Conservation (phyloP, 1,140 invertebrate species). For the honey bee (Apis mellifera) region DNA sequence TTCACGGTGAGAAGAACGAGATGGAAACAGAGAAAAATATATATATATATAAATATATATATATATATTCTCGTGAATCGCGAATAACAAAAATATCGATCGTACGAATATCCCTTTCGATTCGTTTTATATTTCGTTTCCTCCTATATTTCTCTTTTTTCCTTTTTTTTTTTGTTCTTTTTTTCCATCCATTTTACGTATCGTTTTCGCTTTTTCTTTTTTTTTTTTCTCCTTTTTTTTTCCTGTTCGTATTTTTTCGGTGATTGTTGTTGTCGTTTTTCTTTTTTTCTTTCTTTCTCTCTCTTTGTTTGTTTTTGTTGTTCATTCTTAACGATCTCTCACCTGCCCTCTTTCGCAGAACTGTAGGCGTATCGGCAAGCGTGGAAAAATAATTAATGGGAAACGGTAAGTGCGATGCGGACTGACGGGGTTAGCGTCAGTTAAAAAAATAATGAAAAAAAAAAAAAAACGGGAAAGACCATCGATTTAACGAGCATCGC, state of each 20-base stretch:
- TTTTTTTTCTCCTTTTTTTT: neutral
- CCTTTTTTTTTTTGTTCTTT: neutral
- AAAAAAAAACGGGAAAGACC: neutral
- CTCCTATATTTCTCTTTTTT: neutral
- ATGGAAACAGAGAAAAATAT: neutral
- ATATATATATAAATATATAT: too few relatives aligned
- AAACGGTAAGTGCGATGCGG: conserved; percentile 19
- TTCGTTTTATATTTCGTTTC: conserved; percentile 5
- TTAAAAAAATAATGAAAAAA: conserved; percentile 32
- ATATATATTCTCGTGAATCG: conserved; percentile 14
- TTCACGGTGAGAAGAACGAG: neutral
- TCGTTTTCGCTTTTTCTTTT: neutral
- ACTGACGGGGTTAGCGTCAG: conserved; percentile 22
- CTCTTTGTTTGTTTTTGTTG: conserved; percentile 5
- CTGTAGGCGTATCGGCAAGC: conserved; percentile 63
- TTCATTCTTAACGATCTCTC: conserved; percentile 57
- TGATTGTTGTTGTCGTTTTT: neutral
- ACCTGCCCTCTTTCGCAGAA: conserved; percentile 77
- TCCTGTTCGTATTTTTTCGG: neutral
- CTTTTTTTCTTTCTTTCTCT: neutral
- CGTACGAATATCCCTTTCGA: neutral
- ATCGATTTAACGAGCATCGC: conserved; percentile 42
- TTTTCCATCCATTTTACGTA: conserved; percentile 1
- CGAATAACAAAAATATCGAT: conserved; percentile 33
- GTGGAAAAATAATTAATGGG: conserved; percentile 62